Base-by-base conservation (phyloP, 2,888 invertebrate genomes). In the Thecocarcelia acutangulata region DNA sequence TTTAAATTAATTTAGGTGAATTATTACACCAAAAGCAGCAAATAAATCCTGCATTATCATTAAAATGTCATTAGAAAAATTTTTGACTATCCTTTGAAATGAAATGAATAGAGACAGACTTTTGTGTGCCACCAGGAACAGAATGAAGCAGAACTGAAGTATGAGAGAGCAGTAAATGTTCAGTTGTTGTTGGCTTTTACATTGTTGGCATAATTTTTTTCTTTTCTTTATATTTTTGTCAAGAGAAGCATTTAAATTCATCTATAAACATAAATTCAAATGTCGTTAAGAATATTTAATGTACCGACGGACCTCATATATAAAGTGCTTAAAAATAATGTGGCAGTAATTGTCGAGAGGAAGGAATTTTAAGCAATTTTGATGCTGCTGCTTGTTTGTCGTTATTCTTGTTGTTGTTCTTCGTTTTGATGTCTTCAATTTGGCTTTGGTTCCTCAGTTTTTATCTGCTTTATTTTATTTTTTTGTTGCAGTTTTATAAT, bases 201-300 rank as follows among this genome's bases (percentile, higher is more conserved):
- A 63, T 33, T 33, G 33, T 33, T 33, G 33, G 33, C 52, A 64
- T 63, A 13, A 15, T 11, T 48, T 12, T 37, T 37, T 63, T 42
- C 24, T 52, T 40, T 13, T 28, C 13, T 33, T 9, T 33, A 6
- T 33, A 42, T 42, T 61, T 50, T 13, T 28, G 15, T 61, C 4
- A 40, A 56, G 40, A 54, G 12, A 74, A 73, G 21, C 52, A 77
- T 74, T 82, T 66, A 70, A 54, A 70, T 74, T 78, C 58, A 78
- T 77, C 74, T 69, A 64, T 78, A 82, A 69, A 82, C 74, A 74
- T 74, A 74, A 78, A 82, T 82, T 82, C 54, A 74, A 78, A 74
- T 82, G 74, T 66, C 74, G 74, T 82, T 82, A 82, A 78, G 69
- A 19, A 74, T 54, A 61, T 59, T 78, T 82, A 48, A 66, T 78